Evolutionary conservation across 1,140 invertebrate genomes (phyloP).

Genomic region (Temnothorax nylanderi): DNA sequence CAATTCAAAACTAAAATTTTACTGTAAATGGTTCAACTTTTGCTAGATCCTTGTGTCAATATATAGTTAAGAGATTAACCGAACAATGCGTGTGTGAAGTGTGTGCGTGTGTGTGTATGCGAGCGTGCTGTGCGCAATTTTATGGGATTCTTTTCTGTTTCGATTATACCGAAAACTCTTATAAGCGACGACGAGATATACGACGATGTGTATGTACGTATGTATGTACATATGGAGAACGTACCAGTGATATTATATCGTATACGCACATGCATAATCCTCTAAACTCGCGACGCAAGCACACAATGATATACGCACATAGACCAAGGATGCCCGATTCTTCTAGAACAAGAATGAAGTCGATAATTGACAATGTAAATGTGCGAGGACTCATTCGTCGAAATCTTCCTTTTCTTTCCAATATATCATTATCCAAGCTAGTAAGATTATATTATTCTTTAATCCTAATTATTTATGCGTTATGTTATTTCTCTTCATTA

Average conservation of each 20-base stretch:
- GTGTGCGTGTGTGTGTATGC: neutral
- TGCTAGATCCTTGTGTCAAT: neutral
- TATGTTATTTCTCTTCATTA: neutral
- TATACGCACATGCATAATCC: neutral
- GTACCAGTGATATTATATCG: neutral
- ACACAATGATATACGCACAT: constrained; percentile 44
- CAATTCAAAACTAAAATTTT: neutral
- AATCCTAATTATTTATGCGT: constrained; percentile 18
- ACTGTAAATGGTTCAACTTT: neutral
- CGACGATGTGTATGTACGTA: neutral
- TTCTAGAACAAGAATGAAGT: constrained; percentile 4
- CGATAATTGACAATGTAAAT: constrained; percentile 21
- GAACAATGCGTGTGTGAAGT: neutral
- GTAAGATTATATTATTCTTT: neutral
- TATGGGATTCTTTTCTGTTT: neutral
- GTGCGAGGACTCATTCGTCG: neutral
- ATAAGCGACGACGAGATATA: neutral
- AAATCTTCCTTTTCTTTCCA: neutral
- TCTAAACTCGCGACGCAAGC: constrained; percentile 1
- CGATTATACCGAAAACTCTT: neutral
- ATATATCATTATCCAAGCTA: neutral
- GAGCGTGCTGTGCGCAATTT: neutral
- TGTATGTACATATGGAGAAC: neutral
- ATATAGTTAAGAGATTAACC: neutral
- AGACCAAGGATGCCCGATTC: constrained; percentile 18